These are phyloP conservation scores for Drosophila monieri DNA, from an alignment of 2,888 invertebrate genomes.

Conservation along the genomic window DNA sequence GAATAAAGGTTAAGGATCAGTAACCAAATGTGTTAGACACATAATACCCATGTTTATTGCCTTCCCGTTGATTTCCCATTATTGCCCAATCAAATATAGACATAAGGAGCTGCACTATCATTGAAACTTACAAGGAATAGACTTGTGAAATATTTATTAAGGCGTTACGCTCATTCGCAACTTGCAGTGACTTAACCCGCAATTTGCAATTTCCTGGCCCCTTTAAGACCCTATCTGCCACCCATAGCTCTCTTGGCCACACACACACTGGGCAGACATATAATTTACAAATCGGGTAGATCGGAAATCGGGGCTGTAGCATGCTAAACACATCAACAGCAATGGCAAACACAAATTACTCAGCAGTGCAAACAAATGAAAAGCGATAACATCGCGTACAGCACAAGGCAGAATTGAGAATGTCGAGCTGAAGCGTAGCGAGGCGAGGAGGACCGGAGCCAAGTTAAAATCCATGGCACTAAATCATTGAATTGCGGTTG, in stretches of 20 bases:
- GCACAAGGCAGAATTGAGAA: constrained; percentile 7
- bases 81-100: constrained; percentile 59
- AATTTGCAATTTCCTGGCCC: constrained; percentile 74
- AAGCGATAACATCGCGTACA: constrained; percentile 67
- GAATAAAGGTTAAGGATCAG: background rate
- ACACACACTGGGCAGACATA: constrained; percentile 45
- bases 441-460: constrained; percentile 7
- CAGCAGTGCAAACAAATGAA: constrained; percentile 73
- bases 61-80: background rate
- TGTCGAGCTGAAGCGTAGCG: background rate
- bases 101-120: constrained; percentile 49
- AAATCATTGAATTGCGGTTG: constrained; percentile 74
- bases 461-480: constrained; percentile 60
- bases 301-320: constrained; percentile 29
- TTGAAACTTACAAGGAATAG: constrained; percentile 40
- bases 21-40: background rate
- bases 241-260: constrained; percentile 47
- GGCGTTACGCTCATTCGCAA: constrained; percentile 34
- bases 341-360: constrained; percentile 76
- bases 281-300: constrained; percentile 56
- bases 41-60: background rate
- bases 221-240: constrained; percentile 36
- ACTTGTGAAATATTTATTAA: constrained; percentile 30
- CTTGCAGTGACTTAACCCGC: constrained; percentile 47
- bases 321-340: constrained; percentile 59